Percentiles rank a stretch among this genome's conserved stretches.
Evolutionary conservation across 2,113 vertebrate genomes (phyloP).

Genomic region (Probosciger aterrimus): DNA sequence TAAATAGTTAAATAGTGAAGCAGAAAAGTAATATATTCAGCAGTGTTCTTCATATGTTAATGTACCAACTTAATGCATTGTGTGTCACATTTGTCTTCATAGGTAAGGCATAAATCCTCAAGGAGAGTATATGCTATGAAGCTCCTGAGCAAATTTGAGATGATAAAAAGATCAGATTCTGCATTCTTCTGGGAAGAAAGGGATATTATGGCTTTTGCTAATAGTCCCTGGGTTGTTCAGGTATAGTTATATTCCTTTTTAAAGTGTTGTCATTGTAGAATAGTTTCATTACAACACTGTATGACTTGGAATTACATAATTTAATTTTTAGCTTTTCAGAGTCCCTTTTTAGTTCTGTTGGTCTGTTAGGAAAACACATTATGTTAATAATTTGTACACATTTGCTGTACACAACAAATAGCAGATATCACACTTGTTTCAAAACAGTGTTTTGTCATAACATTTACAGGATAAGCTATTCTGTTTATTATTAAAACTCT

Average conservation of each 20-base stretch:
- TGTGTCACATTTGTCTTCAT: conserved; percentile 21
- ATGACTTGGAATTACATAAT: neutral
- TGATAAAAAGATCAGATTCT: conserved; percentile 99
- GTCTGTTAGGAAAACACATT: neutral
- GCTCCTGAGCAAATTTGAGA: conserved; percentile 98
- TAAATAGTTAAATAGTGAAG: neutral
- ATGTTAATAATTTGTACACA: neutral
- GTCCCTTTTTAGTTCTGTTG: neutral
- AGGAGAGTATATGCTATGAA: conserved; percentile 98
- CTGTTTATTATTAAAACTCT: neutral
- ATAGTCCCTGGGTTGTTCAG: conserved; percentile 99
- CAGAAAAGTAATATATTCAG: neutral
- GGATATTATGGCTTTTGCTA: conserved; percentile 99
- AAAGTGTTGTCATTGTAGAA: neutral
- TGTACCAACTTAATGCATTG: neutral
- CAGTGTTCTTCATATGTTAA: neutral
- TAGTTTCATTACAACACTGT: neutral
- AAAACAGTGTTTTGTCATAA: neutral
- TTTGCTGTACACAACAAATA: neutral
- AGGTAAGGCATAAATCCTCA: conserved; percentile 97
- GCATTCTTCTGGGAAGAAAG: conserved; percentile 99
- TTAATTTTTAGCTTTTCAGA: neutral
- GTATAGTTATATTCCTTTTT: conserved; percentile 64
- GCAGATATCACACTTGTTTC: neutral
- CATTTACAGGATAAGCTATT: neutral